Percentiles rank a stretch among this genome's conserved stretches.
Conservation (phyloP, 2,888 invertebrate genomes). For the Taphrorychus bicolor region DNA sequence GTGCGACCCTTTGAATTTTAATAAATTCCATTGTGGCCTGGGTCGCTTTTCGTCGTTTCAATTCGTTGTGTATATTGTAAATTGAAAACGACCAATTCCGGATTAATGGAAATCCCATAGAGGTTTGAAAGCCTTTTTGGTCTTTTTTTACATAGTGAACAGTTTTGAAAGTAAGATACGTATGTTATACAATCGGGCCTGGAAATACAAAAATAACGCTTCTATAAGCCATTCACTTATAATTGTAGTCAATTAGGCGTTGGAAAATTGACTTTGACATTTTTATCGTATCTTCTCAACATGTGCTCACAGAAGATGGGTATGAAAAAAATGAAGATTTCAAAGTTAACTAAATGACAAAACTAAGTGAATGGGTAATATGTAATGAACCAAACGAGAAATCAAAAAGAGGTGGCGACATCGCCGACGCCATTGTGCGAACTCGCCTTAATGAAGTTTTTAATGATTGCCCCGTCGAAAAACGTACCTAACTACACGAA, state of each 20-base stretch:
- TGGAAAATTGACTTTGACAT: no score
- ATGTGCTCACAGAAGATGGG: no score
- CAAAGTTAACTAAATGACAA: no score
- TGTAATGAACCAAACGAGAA: background rate
- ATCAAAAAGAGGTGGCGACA: constrained; percentile 13
- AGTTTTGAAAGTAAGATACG: no score
- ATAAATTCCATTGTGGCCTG: constrained; percentile 21
- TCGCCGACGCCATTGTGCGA: constrained; percentile 18
- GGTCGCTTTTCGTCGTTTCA: constrained; percentile 6
- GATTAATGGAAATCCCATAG: background rate
- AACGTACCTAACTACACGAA: constrained; percentile 24
- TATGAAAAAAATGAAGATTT: no score
- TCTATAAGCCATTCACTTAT: no score
- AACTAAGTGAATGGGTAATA: background rate
- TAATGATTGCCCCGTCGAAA: constrained; percentile 36
- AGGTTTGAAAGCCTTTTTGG: no score
- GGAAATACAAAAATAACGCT: no score
- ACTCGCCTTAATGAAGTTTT: constrained; percentile 35
- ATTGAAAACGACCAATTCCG: constrained; percentile 13
- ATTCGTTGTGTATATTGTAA: constrained; percentile 11
- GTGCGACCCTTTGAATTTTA: constrained; percentile 30
- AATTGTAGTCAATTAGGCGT: no score
- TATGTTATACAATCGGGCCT: no score
- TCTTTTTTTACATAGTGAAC: no score
- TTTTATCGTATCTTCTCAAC: no score